phyloP scores from a whole-genome alignment of 2,797 vertebrate genomes.

The Vireo griseus region DNA sequence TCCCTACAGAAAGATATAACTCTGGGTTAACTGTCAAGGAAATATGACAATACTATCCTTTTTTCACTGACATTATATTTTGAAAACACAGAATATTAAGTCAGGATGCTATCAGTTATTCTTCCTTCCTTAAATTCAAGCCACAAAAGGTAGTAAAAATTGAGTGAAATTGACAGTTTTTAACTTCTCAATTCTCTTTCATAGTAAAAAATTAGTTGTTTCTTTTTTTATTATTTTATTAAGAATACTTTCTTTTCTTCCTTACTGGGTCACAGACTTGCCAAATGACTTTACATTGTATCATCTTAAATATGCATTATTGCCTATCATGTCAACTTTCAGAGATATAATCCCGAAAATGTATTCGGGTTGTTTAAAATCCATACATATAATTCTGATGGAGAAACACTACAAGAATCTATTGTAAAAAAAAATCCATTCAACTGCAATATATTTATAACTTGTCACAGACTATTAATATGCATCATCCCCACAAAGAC shows the following conservation, averaged over 20 bases:
- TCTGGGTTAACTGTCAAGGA: slow-evolving; percentile 53
- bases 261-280: slow-evolving; percentile 9
- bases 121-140: slow-evolving; percentile 11
- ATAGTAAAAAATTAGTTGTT: slow-evolving; percentile 6
- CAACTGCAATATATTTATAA: not conserved
- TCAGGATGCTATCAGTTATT: slow-evolving; percentile 31
- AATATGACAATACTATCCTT: slow-evolving; percentile 31
- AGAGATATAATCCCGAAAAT: slow-evolving; percentile 43
- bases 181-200: slow-evolving; percentile 15
- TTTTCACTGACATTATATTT: slow-evolving; percentile 45
- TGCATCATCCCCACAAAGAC: slow-evolving; percentile 24
- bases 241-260: not conserved
- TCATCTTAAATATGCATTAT: slow-evolving; percentile 20
- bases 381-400: slow-evolving; percentile 20
- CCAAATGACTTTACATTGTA: slow-evolving; percentile 6
- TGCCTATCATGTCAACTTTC: slow-evolving; percentile 14
- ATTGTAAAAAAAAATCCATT: slow-evolving; percentile 16
- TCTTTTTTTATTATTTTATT: not conserved
- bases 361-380: slow-evolving; percentile 38
- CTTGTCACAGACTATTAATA: slow-evolving; percentile 24
- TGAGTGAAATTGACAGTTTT: slow-evolving; percentile 40
- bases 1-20: slow-evolving; percentile 26
- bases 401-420: slow-evolving; percentile 29
- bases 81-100: slow-evolving; percentile 63
- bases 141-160: not conserved